Percentiles rank a stretch among this genome's conserved stretches.
Evolutionary conservation across 1,140 invertebrate genomes (phyloP).

Genomic region (Eriosoma lanigerum): DNA sequence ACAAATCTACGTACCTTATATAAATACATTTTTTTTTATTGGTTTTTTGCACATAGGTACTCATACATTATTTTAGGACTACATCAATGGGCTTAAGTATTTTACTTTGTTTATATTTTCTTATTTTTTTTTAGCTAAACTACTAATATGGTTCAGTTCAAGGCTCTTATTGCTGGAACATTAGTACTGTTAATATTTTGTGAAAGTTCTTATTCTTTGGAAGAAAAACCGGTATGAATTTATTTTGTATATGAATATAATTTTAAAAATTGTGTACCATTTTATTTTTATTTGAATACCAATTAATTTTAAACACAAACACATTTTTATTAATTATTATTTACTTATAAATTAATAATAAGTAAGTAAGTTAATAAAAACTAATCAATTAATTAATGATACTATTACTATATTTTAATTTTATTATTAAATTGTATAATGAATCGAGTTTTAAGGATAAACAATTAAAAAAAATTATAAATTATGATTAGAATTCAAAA

Average conservation of each 20-base stretch:
- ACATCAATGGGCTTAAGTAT: too few relatives aligned
- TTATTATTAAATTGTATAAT: too few relatives aligned
- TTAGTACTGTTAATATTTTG: slow-evolving; percentile 28
- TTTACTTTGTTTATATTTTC: background rate
- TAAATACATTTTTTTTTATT: background rate
- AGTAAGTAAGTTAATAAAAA: too few relatives aligned
- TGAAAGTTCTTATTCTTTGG: background rate
- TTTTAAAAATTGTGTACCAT: background rate
- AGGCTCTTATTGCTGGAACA: background rate
- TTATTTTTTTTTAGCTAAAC: background rate
- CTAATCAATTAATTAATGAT: too few relatives aligned
- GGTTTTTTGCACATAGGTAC: background rate
- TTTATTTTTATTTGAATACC: background rate
- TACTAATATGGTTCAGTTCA: slow-evolving; percentile 27
- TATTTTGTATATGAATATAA: background rate
- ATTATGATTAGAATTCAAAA: too few relatives aligned
- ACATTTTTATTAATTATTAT: too few relatives aligned
- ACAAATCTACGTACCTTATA: background rate
- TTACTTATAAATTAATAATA: too few relatives aligned
- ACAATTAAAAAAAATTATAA: too few relatives aligned
- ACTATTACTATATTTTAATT: too few relatives aligned
- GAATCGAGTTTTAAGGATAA: too few relatives aligned
- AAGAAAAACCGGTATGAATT: slow-evolving; percentile 29
- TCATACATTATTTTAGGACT: background rate
- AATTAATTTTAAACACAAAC: too few relatives aligned